Base-by-base conservation (phyloP, 2,113 vertebrate species). In the Megatriorchis doriae region DNA sequence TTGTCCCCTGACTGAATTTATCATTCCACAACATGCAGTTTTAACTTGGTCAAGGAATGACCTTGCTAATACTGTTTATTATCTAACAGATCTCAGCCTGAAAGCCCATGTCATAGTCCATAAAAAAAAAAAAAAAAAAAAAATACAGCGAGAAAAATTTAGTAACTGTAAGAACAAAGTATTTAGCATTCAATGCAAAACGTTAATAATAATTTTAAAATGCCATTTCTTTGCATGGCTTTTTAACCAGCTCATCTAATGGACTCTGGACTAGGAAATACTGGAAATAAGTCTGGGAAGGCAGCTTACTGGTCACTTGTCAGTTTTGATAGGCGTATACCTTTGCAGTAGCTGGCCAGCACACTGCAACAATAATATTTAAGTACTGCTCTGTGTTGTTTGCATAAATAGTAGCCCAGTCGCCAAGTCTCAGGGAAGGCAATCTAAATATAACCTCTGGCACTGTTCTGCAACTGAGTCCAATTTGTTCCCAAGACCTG, bases 51-150 rank as follows among this genome's bases (percentile, higher is more conserved):
- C 85, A 91, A 82, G 83, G 47, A 93, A 97, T 88, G 90, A 97
- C 95, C 95, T 97, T 95, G 88, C 72, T 97, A 66, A 71, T 93
- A 80, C 86, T 91, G 75, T 96, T 97, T 97, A 92, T 96, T 96
- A 96, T 94, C 96, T 86, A 95, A 93, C 45, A 94, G 95, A 92
- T 94, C 77, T 90, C 88, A 70, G 58, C 87, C 90, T 95, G 95
- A 90, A 96, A 97, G 93, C 80, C 48, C 42, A 58, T 79, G 80
- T 94, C 90, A 91, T 61, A 86, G 75, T 90, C 61, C 79, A 85
- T 88, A 10, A 59, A 73, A 88, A 55, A 47, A 88, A 59, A 42
- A 45, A 10, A 59, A 73, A 88, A 55, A 47, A 72, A 89, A 94
- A 97, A 94, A 90, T 18, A 95, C 0, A 95, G 66, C 18, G 63